These are phyloP conservation scores for Achroia grisella DNA, from an alignment of 1,140 invertebrate genomes.

Conservation along the genomic window DNA sequence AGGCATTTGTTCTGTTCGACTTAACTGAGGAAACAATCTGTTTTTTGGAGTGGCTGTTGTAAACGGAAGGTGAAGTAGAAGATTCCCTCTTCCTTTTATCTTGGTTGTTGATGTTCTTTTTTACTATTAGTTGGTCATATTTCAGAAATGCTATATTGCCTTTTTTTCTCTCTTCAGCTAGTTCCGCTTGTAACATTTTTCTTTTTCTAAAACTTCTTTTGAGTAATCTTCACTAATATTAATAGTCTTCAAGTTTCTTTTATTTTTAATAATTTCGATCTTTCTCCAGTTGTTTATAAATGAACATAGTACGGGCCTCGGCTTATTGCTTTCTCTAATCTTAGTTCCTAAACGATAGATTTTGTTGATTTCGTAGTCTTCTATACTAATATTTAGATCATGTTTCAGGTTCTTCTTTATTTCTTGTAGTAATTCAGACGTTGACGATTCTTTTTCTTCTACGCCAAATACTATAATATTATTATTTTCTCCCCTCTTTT, in stretches of 20 bases:
- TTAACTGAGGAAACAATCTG: neutral
- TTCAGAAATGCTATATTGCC: conserved; percentile 18
- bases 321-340: neutral
- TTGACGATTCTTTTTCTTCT: too few species aligned
- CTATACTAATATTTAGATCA: too few species aligned
- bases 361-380: neutral
- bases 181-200: conserved; percentile 13
- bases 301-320: neutral
- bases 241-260: conserved; percentile 13
- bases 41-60: conserved; percentile 13
- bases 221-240: conserved; percentile 23
- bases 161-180: conserved; percentile 19
- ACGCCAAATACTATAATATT: too few species aligned
- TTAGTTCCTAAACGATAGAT: conserved; percentile 2
- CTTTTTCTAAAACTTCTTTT: conserved; percentile 25
- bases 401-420: too few species aligned
- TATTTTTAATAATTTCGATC: conserved; percentile 17
- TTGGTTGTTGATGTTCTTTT: conserved; percentile 11
- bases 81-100: conserved; percentile 26
- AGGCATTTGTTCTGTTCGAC: conserved; percentile 17
- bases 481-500: too few species aligned
- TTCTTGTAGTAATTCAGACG: too few species aligned
- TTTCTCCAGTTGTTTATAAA: conserved; percentile 13
- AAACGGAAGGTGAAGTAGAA: conserved; percentile 13
- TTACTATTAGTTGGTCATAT: conserved; percentile 23